Evolutionary conservation across 2,888 invertebrate genomes (phyloP), one percentile per base, ranked within the genome.

Genomic region (Meandrusa payeni): DNA sequence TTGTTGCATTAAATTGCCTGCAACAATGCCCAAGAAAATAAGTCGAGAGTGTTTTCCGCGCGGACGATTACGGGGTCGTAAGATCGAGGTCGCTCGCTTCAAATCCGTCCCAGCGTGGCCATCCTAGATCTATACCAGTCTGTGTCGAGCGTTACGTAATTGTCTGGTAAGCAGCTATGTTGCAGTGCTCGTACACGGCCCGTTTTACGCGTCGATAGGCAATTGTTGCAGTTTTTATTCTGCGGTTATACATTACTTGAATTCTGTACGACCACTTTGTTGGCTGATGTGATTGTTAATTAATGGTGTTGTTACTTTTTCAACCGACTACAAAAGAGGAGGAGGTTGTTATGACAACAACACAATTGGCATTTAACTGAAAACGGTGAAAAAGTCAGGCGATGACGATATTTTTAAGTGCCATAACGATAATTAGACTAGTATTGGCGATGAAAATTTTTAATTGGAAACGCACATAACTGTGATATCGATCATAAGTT

Each of bases 121-220:
- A 27, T 26, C 26, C 24, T 15, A 17, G 36, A 12, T 17, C 19
- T 19, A 10, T 31, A n/a, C 27, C 27, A 2, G 19, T 23, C 24
- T 19, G 9, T 27, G 9, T 10, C 6, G n/a, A 19, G 11, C 9
- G 22, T 36, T 28, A 23, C 17, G 15, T 5, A 36, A 29, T 34
- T 22, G 11, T 29, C 7, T 9, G 24, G 17, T 15, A n/a, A 28
- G 9, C 11, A 15, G 11, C 27, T 7, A 20, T 9, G 20, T 15
- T 29, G 40, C 26, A 15, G 15, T 41, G 10, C 4, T 1, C 9
- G 17, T 24, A 15, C 38, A 5, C 22, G 27, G 31, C 26, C 27
- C 20, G 29, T 32, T 46, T 46, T 20, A 46, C 32, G 33, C 41
- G 26, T 17, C 27, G 37, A 26, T 33, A 32, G 31, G 22, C 41